phyloP scores from a whole-genome alignment of 2,888 invertebrate genomes.

The Aspidiotus destructor region DNA sequence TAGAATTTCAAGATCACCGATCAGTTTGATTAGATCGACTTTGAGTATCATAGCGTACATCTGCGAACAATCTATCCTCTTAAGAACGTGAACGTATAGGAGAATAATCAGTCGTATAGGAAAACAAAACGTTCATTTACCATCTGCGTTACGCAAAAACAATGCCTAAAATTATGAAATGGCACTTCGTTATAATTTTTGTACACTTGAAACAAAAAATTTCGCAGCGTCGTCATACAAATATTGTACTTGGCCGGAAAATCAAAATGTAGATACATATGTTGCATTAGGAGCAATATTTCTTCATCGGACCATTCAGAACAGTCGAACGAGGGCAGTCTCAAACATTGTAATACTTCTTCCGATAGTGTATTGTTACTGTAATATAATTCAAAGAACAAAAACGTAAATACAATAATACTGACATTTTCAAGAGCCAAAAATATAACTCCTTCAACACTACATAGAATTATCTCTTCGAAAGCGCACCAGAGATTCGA shows the following conservation, averaged over 20 bases:
- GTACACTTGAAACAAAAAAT: conserved; percentile 65
- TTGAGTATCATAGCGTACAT: conserved; percentile 72
- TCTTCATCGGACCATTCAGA: conserved; percentile 75
- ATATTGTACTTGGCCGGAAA: conserved; percentile 65
- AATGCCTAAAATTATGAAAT: conserved; percentile 78
- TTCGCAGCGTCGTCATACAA: conserved; percentile 56
- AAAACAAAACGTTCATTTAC: conserved; percentile 42
- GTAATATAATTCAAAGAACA: conserved; percentile 39
- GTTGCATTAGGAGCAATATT: conserved; percentile 63
- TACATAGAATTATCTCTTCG: too few species aligned
- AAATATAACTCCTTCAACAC: too few species aligned
- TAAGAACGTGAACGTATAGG: too few species aligned
- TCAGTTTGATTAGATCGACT: conserved; percentile 56
- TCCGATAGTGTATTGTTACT: conserved; percentile 56
- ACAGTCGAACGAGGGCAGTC: conserved; percentile 66
- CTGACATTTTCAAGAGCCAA: too few species aligned
- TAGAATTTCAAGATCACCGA: conserved; percentile 65
- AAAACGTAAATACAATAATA: too few species aligned
- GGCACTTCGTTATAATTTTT: conserved; percentile 78
- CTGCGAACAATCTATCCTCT: conserved; percentile 43
- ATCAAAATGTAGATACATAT: conserved; percentile 71
- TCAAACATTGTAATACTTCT: conserved; percentile 53
- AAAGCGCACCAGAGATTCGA: too few species aligned
- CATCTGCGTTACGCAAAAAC: conserved; percentile 81
- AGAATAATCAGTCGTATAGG: not conserved